Conservation (phyloP, 2,797 vertebrate species). For the Sandelia bainsii region DNA sequence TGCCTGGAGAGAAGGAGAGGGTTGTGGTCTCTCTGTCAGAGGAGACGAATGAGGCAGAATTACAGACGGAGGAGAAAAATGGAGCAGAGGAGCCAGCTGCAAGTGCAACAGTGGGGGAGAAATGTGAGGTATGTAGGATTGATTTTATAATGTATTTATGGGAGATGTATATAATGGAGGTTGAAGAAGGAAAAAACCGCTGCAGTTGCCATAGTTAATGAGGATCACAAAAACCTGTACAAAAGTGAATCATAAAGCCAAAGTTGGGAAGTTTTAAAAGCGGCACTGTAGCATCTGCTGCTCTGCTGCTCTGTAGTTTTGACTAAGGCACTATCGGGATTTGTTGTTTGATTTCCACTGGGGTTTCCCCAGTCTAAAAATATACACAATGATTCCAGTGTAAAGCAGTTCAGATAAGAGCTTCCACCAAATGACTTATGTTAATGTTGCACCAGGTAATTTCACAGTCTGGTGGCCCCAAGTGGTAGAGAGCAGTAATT, state of each 20-base stretch:
- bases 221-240: background rate
- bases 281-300: background rate
- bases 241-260: background rate
- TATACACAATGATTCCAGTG: background rate
- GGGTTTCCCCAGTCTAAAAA: conserved; percentile 10
- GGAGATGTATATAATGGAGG: background rate
- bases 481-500: conserved; percentile 9
- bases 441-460: conserved; percentile 36
- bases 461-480: conserved; percentile 44
- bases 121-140: conserved; percentile 76
- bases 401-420: conserved; percentile 1
- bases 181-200: too few relatives aligned
- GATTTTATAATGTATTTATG: background rate
- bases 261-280: background rate
- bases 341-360: conserved; percentile 12
- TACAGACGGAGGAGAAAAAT: conserved; percentile 64
- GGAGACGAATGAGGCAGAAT: conserved; percentile 55
- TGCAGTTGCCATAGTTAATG: too few relatives aligned
- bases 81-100: conserved; percentile 53
- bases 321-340: background rate
- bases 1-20: conserved; percentile 87
- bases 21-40: conserved; percentile 84
- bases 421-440: conserved; percentile 27
- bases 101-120: conserved; percentile 73
- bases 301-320: background rate